A percentile compares a stretch with the other conserved stretches of the same genome.
phyloP scores from a whole-genome alignment of 1,140 invertebrate species.

The Drosophila bipectinata region DNA sequence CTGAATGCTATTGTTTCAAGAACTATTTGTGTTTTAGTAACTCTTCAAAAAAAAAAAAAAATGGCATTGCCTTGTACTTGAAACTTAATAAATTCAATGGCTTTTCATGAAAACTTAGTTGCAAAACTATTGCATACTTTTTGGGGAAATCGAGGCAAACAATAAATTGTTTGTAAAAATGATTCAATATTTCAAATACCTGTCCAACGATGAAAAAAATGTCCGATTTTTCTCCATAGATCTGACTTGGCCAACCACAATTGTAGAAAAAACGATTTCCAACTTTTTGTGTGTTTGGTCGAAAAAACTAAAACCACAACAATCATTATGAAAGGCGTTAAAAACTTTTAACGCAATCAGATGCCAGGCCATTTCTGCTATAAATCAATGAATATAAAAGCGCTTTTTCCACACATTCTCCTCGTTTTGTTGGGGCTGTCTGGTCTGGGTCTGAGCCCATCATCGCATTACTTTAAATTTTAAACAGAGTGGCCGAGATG shows the following conservation, averaged over 20 bases:
- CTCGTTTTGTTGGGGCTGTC: constrained; percentile 9
- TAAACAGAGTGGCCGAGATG: constrained; percentile 5
- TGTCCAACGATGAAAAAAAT: neutral
- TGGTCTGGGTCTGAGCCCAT: neutral
- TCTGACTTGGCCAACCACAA: constrained; percentile 15
- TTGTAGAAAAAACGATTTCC: constrained; percentile 1
- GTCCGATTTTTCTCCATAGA: neutral
- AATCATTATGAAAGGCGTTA: constrained; percentile 52
- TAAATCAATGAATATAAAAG: constrained; percentile 63
- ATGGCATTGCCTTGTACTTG: neutral
- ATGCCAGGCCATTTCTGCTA: constrained; percentile 43
- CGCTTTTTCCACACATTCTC: constrained; percentile 35
- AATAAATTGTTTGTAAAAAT: neutral
- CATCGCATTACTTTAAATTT: constrained; percentile 3
- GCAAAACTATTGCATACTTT: constrained; percentile 1
- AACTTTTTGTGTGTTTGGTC: constrained; percentile 20
- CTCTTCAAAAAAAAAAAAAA: too few relatives aligned
- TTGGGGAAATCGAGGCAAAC: neutral
- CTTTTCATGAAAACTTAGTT: neutral
- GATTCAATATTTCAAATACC: neutral
- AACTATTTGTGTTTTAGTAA: neutral
- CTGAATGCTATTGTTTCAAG: neutral
- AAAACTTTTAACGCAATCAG: constrained; percentile 56
- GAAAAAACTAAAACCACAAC: constrained; percentile 41
- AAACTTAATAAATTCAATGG: neutral